Evolutionary conservation across 2,888 invertebrate genomes (phyloP).

Genomic region (Tenthredo distinguenda): DNA sequence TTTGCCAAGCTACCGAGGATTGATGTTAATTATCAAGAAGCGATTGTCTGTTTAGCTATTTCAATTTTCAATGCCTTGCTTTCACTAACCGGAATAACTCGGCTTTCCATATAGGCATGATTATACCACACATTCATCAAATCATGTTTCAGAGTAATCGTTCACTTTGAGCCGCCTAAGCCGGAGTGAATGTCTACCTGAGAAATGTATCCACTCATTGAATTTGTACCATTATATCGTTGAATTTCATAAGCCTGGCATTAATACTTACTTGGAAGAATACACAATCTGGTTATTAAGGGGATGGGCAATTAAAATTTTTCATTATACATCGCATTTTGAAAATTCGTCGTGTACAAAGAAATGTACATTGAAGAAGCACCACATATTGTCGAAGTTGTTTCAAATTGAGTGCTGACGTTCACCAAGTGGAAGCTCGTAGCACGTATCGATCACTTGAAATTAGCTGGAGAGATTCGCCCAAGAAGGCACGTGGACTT

Average conservation of each 20-base stretch:
- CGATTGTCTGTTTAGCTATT: conserved; percentile 46
- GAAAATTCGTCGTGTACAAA: background rate
- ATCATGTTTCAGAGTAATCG: conserved; percentile 24
- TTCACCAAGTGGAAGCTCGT: background rate
- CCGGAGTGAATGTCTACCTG: conserved; percentile 3
- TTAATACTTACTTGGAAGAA: background rate
- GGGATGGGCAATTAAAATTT: background rate
- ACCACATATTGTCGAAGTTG: background rate
- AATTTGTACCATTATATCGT: background rate
- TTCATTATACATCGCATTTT: background rate
- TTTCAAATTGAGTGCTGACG: background rate
- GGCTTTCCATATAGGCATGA: conserved; percentile 30
- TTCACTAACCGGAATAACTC: conserved; percentile 23
- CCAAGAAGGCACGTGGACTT: conserved; percentile 14
- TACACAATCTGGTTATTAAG: conserved; percentile 1
- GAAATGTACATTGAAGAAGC: background rate
- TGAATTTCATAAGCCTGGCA: conserved; percentile 18
- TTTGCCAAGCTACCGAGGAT: conserved; percentile 27
- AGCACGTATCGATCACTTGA: conserved; percentile 33
- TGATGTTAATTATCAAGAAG: conserved; percentile 38
- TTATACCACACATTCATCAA: conserved; percentile 41
- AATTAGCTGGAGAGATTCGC: conserved; percentile 30
- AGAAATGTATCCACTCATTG: conserved; percentile 15
- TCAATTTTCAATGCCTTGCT: conserved; percentile 20
- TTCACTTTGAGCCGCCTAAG: conserved; percentile 13